These are phyloP conservation scores for Acleris literana DNA, from an alignment of 2,888 invertebrate species.

Conservation along the genomic window DNA sequence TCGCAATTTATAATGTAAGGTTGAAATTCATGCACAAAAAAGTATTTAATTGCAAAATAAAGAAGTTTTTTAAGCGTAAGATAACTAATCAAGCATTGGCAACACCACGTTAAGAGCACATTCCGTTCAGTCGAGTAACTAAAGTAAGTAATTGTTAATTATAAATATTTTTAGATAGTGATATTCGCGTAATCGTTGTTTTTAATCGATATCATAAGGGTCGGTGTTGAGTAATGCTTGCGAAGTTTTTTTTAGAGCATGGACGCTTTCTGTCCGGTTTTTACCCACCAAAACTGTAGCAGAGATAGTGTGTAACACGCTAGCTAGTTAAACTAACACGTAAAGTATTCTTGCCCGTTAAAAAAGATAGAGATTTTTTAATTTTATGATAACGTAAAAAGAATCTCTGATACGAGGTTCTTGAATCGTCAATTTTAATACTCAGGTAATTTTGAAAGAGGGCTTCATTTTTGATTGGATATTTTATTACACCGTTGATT, in stretches of 20 bases:
- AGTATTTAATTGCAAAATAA: slow-evolving; percentile 62
- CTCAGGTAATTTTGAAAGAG: neutral
- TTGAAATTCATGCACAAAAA: slow-evolving; percentile 72
- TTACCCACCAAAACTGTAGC: slow-evolving; percentile 11
- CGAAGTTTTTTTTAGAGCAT: slow-evolving; percentile 12
- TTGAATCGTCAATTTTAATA: neutral
- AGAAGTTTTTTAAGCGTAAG: slow-evolving; percentile 51
- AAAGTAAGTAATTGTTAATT: slow-evolving; percentile 60
- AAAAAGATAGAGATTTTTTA: neutral
- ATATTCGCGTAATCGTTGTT: slow-evolving; percentile 55
- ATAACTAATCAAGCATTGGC: slow-evolving; percentile 60
- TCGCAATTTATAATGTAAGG: slow-evolving; percentile 60
- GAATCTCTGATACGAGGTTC: neutral
- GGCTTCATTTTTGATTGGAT: no score
- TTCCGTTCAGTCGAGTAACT: slow-evolving; percentile 75
- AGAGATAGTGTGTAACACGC: slow-evolving; percentile 27
- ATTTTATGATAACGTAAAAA: no score
- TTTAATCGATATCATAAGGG: slow-evolving; percentile 35
- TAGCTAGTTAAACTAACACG: slow-evolving; percentile 23
- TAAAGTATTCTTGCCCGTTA: slow-evolving; percentile 16
- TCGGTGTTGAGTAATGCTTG: slow-evolving; percentile 31
- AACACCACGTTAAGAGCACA: slow-evolving; percentile 73
- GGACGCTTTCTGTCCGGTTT: slow-evolving; percentile 27
- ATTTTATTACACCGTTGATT: neutral
- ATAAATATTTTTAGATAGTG: slow-evolving; percentile 56